Base-by-base conservation (phyloP, 2,113 vertebrate genomes). In the Sclerurus mexicanus region DNA sequence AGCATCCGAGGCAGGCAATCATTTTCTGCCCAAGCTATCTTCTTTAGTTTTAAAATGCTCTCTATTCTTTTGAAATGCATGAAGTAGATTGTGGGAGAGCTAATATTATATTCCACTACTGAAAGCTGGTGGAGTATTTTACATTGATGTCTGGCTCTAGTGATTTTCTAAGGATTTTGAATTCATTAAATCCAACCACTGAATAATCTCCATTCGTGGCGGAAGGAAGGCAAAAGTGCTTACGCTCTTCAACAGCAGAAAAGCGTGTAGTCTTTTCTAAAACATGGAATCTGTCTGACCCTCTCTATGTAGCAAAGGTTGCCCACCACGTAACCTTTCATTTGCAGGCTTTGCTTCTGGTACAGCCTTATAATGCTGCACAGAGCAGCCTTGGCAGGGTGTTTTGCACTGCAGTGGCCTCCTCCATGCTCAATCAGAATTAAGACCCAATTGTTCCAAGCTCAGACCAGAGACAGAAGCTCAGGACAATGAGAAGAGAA, bases 71-170 rank as follows among this genome's bases (percentile, higher is more conserved):
- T 94, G 92, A 91, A 96, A 96, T 93, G 94, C 92, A 97, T 89
- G 92, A 96, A 96, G 90, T 82, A 89, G 95, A 94, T 96, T 94
- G 93, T 96, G 93, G 92, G 89, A 96, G 95, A 96, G 95, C 94
- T 96, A 89, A 96, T 95, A 96, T 89, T 93, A 92, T 96, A 97
- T 96, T 96, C 95, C 90, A 92, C 88, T 96, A 95, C 90, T 90
- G 93, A 96, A 96, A 95, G 93, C 96, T 94, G 89, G 93, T 96
- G 93, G 96, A 97, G 95, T 97, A 96, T 96, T 97, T 97, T 96
- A 94, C 96, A 95, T 72, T 94, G 94, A 94, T 89, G 95, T 92
- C 95, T 94, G 87, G 88, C 87, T 92, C 89, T 79, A 94, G 95
- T 94, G 95, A 96, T 96, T 95, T 96, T 95, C 95, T 96, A 96